These are phyloP conservation scores for Ditula angustiorana DNA, from an alignment of 2,888 invertebrate species.

Conservation along the genomic window DNA sequence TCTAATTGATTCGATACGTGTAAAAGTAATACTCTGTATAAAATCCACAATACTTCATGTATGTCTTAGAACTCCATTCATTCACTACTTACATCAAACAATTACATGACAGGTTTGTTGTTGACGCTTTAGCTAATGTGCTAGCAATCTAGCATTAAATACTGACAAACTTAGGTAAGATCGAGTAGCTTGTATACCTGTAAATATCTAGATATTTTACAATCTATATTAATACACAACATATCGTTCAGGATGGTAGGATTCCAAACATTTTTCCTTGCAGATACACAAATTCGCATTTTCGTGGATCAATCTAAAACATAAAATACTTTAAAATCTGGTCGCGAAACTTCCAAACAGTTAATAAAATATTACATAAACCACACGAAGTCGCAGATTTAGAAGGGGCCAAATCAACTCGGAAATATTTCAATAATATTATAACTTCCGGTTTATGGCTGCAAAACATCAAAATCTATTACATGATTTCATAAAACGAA, in stretches of 20 bases:
- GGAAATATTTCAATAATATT: neutral
- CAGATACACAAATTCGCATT: neutral
- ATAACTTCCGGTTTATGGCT: neutral
- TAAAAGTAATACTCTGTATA: neutral
- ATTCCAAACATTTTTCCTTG: neutral
- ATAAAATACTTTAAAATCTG: neutral
- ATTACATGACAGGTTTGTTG: neutral
- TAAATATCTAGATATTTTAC: neutral
- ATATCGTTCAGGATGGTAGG: neutral
- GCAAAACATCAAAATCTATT: neutral
- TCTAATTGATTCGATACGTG: neutral
- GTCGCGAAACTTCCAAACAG: neutral
- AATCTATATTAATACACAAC: neutral
- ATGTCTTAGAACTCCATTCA: neutral
- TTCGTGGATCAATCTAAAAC: neutral
- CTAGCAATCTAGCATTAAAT: neutral
- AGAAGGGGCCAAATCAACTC: neutral
- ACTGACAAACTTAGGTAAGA: neutral
- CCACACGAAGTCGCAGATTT: neutral
- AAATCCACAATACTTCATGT: conserved; percentile 6
- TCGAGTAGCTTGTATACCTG: neutral
- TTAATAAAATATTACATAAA: neutral
- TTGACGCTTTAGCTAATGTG: neutral
- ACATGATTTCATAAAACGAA: neutral
- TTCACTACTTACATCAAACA: neutral